These are phyloP conservation scores for Lysandra bellargus DNA, from an alignment of 2,888 invertebrate species.

Conservation along the genomic window DNA sequence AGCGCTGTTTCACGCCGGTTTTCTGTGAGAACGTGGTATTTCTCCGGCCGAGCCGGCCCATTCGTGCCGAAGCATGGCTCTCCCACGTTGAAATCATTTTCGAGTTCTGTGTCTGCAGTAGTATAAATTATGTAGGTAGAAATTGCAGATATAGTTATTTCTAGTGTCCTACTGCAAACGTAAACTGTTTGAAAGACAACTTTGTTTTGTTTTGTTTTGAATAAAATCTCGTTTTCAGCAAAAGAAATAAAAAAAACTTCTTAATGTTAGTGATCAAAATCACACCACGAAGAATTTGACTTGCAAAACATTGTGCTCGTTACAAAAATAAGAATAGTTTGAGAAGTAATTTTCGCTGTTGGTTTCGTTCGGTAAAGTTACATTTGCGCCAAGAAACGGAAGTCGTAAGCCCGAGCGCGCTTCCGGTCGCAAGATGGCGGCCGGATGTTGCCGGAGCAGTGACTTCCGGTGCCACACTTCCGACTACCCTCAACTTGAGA, in stretches of 20 bases:
- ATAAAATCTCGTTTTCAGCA: neutral
- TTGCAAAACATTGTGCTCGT: neutral
- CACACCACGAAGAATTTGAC: neutral
- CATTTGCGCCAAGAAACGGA: constrained; percentile 57
- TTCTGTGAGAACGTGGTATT: too few relatives aligned
- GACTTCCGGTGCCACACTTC: constrained; percentile 63
- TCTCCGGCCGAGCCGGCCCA: too few relatives aligned
- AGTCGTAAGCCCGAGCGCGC: constrained; percentile 60
- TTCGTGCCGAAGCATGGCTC: too few relatives aligned
- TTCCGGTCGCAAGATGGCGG: constrained; percentile 70
- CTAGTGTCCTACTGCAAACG: too few relatives aligned
- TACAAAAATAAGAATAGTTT: constrained; percentile 19
- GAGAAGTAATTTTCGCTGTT: constrained; percentile 13
- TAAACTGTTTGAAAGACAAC: too few relatives aligned
- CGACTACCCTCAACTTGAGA: constrained; percentile 50
- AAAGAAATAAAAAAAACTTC: neutral
- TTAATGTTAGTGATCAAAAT: neutral
- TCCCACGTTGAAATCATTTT: too few relatives aligned
- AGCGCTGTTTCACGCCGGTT: too few relatives aligned
- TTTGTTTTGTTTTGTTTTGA: neutral
- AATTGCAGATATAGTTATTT: too few relatives aligned
- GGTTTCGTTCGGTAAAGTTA: constrained; percentile 37
- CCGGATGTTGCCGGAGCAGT: constrained; percentile 65
- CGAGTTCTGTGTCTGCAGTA: too few relatives aligned
- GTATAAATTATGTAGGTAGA: too few relatives aligned